Conservation (phyloP, 1,140 invertebrate species). For the Hylaeus volcanicus region DNA sequence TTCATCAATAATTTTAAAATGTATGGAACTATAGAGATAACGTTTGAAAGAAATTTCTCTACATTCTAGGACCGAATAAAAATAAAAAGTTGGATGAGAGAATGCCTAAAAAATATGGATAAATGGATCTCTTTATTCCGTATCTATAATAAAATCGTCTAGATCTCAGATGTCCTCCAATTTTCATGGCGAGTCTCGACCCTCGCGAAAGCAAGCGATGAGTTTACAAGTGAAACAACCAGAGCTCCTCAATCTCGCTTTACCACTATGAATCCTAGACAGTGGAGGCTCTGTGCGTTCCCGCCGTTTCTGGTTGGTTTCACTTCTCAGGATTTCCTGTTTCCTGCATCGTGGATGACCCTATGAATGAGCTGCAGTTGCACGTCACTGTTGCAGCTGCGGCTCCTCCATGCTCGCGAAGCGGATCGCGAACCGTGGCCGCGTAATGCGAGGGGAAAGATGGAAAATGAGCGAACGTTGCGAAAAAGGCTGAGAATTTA, state of each 20-base stretch:
- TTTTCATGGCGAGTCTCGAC: conserved; percentile 36
- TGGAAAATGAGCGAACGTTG: conserved; percentile 18
- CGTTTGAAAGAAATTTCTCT: too few species aligned
- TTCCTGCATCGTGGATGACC: conserved; percentile 73
- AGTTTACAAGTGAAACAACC: conserved; percentile 16
- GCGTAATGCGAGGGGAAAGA: conserved; percentile 40
- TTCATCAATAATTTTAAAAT: too few species aligned
- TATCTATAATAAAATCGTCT: too few species aligned
- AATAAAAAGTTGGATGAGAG: too few species aligned
- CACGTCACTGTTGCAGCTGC: conserved; percentile 26
- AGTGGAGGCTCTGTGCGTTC: conserved; percentile 69
- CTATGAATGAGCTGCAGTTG: conserved; percentile 55
- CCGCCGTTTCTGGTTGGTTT: conserved; percentile 74
- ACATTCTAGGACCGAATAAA: too few species aligned
- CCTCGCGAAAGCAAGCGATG: conserved; percentile 26
- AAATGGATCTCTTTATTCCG: too few species aligned
- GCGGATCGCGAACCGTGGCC: conserved; percentile 30
- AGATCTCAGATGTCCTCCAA: background rate
- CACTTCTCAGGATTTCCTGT: conserved; percentile 76
- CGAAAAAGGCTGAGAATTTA: background rate
- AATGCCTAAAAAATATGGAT: too few species aligned
- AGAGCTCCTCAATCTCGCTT: conserved; percentile 59
- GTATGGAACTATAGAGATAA: too few species aligned
- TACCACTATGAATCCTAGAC: conserved; percentile 62
- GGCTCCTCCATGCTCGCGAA: conserved; percentile 30